Evolutionary conservation across 2,888 invertebrate genomes (phyloP).

Genomic region (Nemapogon koenigi): DNA sequence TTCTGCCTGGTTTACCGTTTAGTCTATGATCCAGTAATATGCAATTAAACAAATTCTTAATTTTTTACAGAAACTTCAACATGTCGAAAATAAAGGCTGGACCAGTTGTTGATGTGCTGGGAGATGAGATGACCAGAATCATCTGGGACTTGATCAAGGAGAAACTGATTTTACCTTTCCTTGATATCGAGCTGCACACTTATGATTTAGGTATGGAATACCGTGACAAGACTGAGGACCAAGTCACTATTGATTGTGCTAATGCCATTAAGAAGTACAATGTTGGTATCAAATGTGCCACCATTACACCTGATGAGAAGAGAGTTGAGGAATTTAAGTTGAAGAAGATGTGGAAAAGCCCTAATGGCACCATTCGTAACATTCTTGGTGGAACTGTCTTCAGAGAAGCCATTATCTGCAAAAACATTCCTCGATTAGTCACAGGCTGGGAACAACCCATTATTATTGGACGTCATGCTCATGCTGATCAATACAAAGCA

Average conservation of each 20-base stretch:
- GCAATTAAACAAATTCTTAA: no score
- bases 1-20: no score
- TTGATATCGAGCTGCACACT: conserved; percentile 92
- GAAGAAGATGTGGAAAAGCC: conserved; percentile 91
- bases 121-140: conserved; percentile 97
- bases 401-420: conserved; percentile 87
- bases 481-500: conserved; percentile 97
- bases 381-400: conserved; percentile 86
- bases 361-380: conserved; percentile 88
- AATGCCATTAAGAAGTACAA: conserved; percentile 96
- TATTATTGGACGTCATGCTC: conserved; percentile 97
- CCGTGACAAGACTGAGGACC: conserved; percentile 91
- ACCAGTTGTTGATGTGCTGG: conserved; percentile 89
- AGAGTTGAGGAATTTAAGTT: conserved; percentile 90
- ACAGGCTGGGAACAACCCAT: conserved; percentile 96
- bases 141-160: conserved; percentile 99
- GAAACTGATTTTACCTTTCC: conserved; percentile 93
- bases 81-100: conserved; percentile 79
- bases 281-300: conserved; percentile 98
- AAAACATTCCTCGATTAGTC: conserved; percentile 94
- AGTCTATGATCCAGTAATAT: no score
- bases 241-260: conserved; percentile 96
- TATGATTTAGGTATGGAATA: conserved; percentile 96
- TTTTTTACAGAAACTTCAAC: no score
- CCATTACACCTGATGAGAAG: conserved; percentile 97